Percentiles rank a stretch among this genome's conserved stretches.
These are phyloP conservation scores for Ctenodactylus gundi DNA, from an alignment of 2,113 vertebrate genomes.

Conservation along the genomic window DNA sequence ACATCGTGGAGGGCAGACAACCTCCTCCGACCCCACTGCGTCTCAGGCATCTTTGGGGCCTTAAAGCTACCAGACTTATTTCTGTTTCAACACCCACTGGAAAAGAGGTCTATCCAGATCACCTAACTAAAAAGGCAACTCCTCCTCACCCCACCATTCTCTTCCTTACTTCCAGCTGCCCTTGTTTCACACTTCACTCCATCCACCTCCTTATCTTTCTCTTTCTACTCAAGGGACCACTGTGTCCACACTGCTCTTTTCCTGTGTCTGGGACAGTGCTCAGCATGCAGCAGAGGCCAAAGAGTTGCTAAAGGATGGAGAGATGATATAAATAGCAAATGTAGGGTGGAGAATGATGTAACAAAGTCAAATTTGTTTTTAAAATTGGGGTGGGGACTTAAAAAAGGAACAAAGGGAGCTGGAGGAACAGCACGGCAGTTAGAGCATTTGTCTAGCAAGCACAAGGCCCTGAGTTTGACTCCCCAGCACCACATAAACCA, in stretches of 20 bases:
- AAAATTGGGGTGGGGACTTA: too few relatives aligned
- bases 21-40: neutral
- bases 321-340: neutral
- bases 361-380: neutral
- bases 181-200: neutral
- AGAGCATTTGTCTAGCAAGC: too few relatives aligned
- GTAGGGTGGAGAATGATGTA: neutral
- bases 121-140: neutral
- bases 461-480: too few relatives aligned
- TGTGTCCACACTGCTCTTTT: neutral
- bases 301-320: neutral
- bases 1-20: neutral
- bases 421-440: too few relatives aligned
- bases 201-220: neutral
- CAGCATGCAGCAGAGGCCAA: neutral
- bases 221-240: neutral
- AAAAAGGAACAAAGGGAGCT: too few relatives aligned
- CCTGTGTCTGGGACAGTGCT: neutral
- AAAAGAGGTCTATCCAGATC: neutral
- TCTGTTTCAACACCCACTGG: neutral
- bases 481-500: too few relatives aligned
- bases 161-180: neutral
- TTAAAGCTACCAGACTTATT: neutral
- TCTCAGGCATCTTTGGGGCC: neutral
- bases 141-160: neutral